phyloP scores from a whole-genome alignment of 2,888 invertebrate genomes.

The Morinoia aosen region DNA sequence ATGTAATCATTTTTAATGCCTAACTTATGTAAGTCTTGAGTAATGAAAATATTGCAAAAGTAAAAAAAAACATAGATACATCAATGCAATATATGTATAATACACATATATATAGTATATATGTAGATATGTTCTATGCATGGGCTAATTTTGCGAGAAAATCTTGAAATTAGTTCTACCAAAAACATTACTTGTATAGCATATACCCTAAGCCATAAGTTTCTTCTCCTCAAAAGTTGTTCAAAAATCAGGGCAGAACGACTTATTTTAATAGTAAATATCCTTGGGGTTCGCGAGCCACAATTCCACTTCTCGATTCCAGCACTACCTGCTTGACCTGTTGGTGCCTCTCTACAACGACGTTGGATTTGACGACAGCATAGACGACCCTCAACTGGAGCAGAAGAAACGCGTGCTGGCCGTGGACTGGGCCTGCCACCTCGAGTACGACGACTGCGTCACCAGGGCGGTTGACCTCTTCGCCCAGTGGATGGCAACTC shows the following conservation, averaged over 20 bases:
- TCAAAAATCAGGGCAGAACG: not conserved
- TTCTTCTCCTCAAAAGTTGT: not conserved
- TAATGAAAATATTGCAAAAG: too few relatives aligned
- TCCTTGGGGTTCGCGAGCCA: not conserved
- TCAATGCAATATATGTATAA: too few relatives aligned
- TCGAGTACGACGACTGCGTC: conserved; percentile 83
- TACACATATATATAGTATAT: too few relatives aligned
- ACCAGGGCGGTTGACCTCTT: conserved; percentile 81
- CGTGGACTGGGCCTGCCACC: conserved; percentile 81
- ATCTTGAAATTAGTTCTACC: too few relatives aligned
- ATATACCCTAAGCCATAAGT: too few relatives aligned
- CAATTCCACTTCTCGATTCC: not conserved
- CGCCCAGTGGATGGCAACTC: conserved; percentile 81
- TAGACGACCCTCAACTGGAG: conserved; percentile 79
- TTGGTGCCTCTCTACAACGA: conserved; percentile 79
- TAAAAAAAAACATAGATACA: too few relatives aligned
- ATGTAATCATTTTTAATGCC: too few relatives aligned
- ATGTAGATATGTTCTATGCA: too few relatives aligned
- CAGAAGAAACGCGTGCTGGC: conserved; percentile 82
- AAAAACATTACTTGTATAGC: too few relatives aligned
- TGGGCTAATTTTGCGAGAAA: too few relatives aligned
- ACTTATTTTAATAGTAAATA: not conserved
- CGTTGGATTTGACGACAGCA: conserved; percentile 79
- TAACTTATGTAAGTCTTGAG: too few relatives aligned
- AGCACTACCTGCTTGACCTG: conserved; percentile 70